phyloP scores from a whole-genome alignment of 2,113 vertebrate genomes.

The Phylloscopus trochiloides region DNA sequence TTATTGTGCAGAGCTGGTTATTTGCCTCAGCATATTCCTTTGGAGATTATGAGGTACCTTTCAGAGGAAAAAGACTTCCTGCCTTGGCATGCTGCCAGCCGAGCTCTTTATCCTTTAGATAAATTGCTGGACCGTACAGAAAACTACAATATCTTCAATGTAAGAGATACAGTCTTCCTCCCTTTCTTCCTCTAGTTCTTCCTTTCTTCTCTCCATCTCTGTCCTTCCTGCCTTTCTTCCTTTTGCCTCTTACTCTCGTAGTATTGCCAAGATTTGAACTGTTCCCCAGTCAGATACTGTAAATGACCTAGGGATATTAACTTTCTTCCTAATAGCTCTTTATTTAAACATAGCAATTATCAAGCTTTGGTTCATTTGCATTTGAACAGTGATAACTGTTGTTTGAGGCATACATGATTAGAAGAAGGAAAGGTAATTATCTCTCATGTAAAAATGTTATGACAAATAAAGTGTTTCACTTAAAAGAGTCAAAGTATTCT shows the following conservation, averaged over 20 bases:
- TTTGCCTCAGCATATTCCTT: slow-evolving; percentile 91
- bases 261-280: neutral
- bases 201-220: neutral
- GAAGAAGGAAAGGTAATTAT: slow-evolving; percentile 15
- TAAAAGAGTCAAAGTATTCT: slow-evolving; percentile 30
- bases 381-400: slow-evolving; percentile 24
- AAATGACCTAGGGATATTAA: slow-evolving; percentile 13
- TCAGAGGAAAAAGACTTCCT: slow-evolving; percentile 93
- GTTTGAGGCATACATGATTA: slow-evolving; percentile 25
- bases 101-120: slow-evolving; percentile 93
- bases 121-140: slow-evolving; percentile 95
- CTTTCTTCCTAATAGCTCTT: slow-evolving; percentile 18
- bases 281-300: slow-evolving; percentile 2
- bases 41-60: slow-evolving; percentile 94
- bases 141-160: slow-evolving; percentile 94
- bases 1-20: slow-evolving; percentile 86
- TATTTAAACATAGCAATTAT: slow-evolving; percentile 31
- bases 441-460: slow-evolving; percentile 47
- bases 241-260: neutral
- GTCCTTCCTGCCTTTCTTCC: neutral
- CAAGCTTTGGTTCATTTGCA: slow-evolving; percentile 30
- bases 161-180: slow-evolving; percentile 59
- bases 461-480: slow-evolving; percentile 47
- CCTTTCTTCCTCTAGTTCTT: neutral
- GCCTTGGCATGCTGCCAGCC: slow-evolving; percentile 95